Base-by-base conservation (phyloP, 1,140 invertebrate species). In the Sminthurides bifidus region DNA sequence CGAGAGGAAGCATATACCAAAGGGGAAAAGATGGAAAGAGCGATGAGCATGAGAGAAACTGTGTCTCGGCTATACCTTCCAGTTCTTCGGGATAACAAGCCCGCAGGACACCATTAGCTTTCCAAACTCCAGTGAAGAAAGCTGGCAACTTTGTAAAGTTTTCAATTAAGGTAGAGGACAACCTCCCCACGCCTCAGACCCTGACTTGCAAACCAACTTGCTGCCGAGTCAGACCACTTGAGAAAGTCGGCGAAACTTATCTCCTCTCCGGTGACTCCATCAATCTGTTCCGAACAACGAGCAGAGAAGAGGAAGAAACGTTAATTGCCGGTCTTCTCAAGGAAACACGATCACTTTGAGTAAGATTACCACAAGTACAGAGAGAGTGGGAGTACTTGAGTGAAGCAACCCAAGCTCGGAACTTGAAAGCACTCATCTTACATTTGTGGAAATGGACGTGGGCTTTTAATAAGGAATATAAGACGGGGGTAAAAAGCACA, bases 61-160 rank as follows among this genome's bases (percentile, higher is more conserved):
- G n/a, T n/a, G n/a, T n/a, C n/a, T n/a, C n/a, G n/a, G n/a, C n/a
- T 17, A 27, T 12, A 59, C 57, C 57, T 35, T 17, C 38, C 6
- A 50, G 24, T 17, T 59, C 58, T 31, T 59, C 52, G 1, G 52
- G 46, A 38, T 59, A 59, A 4, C 29, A 44, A 12, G 58, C 35
- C 40, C 58, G 21, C 19, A 52, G 29, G 6, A 51, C 24, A 0
- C 46, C 58, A 38, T 55, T 59, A 10, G 45, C 58, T 37, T 53
- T 2, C 58, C 58, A 59, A 35, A 59, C 48, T 37, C 58, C 58
- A 15, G 31, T 52, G 12, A 59, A 45, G 15, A 59, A 37, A 0
- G 55, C 1, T 37, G 41, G 41, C 2, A 48, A 15, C 17, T 50
- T 51, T 15, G n/a, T 10, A 12, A 55, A 43, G 24, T 59, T 51